These are phyloP conservation scores for Cotesia chilonis DNA, from an alignment of 1,140 invertebrate genomes.

Conservation along the genomic window DNA sequence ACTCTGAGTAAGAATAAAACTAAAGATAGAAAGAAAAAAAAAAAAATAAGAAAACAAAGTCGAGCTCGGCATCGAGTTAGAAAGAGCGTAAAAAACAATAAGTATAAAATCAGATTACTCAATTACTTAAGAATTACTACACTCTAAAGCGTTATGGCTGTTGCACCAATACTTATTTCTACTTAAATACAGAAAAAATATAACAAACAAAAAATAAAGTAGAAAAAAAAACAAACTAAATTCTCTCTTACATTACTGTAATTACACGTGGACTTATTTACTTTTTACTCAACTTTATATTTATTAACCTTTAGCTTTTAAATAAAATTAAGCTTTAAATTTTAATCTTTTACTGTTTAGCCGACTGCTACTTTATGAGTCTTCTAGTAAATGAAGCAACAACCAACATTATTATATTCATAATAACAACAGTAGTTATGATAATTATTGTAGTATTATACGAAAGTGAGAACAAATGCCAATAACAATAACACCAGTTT, in stretches of 20 bases:
- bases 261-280: slow-evolving; percentile 8
- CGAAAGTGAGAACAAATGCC: slow-evolving; percentile 29
- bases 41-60: background rate
- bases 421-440: background rate
- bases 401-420: slow-evolving; percentile 26
- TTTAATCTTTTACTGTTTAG: background rate
- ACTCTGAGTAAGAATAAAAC: slow-evolving; percentile 11
- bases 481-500: slow-evolving; percentile 35
- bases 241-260: slow-evolving; percentile 1
- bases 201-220: too few species aligned
- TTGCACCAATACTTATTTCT: slow-evolving; percentile 16
- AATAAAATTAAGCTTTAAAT: slow-evolving; percentile 7
- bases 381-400: slow-evolving; percentile 24
- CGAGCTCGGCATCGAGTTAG: slow-evolving; percentile 27
- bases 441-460: slow-evolving; percentile 15
- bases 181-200: background rate
- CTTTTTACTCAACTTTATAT: background rate
- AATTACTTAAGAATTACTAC: slow-evolving; percentile 29
- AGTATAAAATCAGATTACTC: slow-evolving; percentile 20
- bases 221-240: too few species aligned
- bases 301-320: background rate
- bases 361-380: slow-evolving; percentile 16
- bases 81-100: slow-evolving; percentile 21
- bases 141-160: slow-evolving; percentile 22
- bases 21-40: slow-evolving; percentile 5